A percentile compares a stretch with the other conserved stretches of the same genome.
Conservation (phyloP, 2,797 vertebrate species). For the Setipinna tenuifilis region DNA sequence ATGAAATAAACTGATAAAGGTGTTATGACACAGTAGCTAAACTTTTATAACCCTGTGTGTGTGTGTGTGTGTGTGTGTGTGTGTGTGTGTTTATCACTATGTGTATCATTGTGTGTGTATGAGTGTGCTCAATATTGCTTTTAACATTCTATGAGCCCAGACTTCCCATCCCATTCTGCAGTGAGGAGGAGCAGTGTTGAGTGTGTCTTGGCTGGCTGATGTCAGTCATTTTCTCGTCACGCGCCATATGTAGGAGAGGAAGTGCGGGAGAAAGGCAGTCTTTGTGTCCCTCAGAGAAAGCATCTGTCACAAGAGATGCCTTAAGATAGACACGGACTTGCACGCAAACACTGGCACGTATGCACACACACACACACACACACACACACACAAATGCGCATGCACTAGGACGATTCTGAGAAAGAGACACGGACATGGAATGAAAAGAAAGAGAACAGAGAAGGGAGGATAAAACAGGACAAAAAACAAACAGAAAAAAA, state of each 20-base stretch:
- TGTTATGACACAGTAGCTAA: background rate
- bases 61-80: too few relatives aligned
- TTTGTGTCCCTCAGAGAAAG: constrained; percentile 6
- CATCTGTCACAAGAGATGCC: constrained; percentile 40
- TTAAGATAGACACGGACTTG: constrained; percentile 40
- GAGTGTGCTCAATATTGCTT: too few relatives aligned
- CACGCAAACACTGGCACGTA: too few relatives aligned
- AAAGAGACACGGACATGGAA: background rate
- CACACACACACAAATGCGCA: background rate
- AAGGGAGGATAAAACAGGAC: background rate
- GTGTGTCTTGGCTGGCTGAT: background rate
- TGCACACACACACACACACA: too few relatives aligned
- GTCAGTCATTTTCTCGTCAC: background rate
- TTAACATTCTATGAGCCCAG: background rate
- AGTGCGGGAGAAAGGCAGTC: background rate
- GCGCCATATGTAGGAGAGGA: background rate
- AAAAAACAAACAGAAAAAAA: background rate
- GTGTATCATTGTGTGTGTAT: too few relatives aligned
- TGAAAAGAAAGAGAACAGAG: background rate
- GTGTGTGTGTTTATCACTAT: too few relatives aligned
- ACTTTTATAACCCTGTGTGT: too few relatives aligned
- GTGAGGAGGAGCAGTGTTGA: background rate
- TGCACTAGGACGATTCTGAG: background rate
- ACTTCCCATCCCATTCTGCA: background rate
- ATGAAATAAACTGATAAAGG: background rate